phyloP scores from a whole-genome alignment of 2,888 invertebrate species.

The Caenorhabditis uteleia region DNA sequence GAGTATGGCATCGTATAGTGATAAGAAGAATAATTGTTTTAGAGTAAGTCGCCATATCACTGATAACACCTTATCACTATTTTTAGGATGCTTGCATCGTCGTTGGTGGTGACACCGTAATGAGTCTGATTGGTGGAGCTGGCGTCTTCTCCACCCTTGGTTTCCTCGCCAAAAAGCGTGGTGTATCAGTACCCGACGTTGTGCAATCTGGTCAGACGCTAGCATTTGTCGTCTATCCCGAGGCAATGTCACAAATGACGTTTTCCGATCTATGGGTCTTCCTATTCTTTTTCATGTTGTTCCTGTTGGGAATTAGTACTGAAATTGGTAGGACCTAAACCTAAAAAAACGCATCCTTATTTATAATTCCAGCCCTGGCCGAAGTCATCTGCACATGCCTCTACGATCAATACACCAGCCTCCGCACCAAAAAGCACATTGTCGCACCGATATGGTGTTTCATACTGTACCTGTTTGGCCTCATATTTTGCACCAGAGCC shows the following conservation, averaged over 20 bases:
- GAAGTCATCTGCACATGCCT: slow-evolving; percentile 2
- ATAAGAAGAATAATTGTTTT: slow-evolving; percentile 56
- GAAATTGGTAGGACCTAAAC: slow-evolving; percentile 13
- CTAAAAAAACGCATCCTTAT: not conserved
- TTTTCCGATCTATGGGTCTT: slow-evolving; percentile 69
- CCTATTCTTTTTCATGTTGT: slow-evolving; percentile 71
- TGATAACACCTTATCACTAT: too few species aligned
- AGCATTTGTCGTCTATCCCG: slow-evolving; percentile 70
- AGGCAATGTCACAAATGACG: slow-evolving; percentile 70
- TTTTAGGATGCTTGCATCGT: slow-evolving; percentile 56
- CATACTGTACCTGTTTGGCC: not conserved
- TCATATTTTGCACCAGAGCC: slow-evolving; percentile 1
- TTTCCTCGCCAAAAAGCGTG: slow-evolving; percentile 38
- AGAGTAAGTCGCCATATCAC: slow-evolving; percentile 28
- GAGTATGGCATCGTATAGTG: slow-evolving; percentile 59
- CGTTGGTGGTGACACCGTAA: slow-evolving; percentile 55
- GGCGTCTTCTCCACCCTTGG: slow-evolving; percentile 55
- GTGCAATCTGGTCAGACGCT: slow-evolving; percentile 68
- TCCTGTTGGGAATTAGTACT: slow-evolving; percentile 68
- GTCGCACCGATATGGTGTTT: not conserved
- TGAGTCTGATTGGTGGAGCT: slow-evolving; percentile 49
- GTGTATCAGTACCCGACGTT: slow-evolving; percentile 28
- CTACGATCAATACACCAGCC: slow-evolving; percentile 2
- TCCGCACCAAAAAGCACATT: not conserved
- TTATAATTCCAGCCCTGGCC: not conserved